Evolutionary conservation across 1,140 invertebrate genomes (phyloP).

Genomic region (Drosophila seguyi): DNA sequence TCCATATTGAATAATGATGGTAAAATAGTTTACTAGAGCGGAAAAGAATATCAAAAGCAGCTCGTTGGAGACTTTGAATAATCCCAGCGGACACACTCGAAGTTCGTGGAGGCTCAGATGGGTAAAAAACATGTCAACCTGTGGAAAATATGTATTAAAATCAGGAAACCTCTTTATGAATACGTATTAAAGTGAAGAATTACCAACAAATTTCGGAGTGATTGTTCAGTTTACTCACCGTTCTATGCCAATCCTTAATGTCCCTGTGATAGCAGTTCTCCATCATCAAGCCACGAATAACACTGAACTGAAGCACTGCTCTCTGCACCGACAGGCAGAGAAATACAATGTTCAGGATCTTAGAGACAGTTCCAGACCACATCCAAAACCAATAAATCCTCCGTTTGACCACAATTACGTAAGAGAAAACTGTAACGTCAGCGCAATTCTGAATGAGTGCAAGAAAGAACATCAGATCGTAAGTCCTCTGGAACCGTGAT

Average conservation of each 20-base stretch:
- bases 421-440: background rate
- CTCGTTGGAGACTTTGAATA: background rate
- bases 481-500: constrained; percentile 18
- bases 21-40: background rate
- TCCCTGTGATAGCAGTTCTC: constrained; percentile 3
- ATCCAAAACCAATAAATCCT: background rate
- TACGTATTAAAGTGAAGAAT: background rate
- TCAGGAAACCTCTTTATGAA: background rate
- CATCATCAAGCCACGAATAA: background rate
- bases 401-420: background rate
- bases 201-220: background rate
- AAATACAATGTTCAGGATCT: background rate
- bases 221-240: background rate
- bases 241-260: background rate
- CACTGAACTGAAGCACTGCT: background rate
- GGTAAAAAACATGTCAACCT: background rate
- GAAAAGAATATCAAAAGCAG: background rate
- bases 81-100: background rate
- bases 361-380: background rate
- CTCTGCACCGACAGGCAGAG: background rate
- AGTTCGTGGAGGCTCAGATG: background rate
- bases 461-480: constrained; percentile 36
- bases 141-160: background rate
- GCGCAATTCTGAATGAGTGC: constrained; percentile 7
- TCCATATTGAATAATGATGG: constrained; percentile 2